A percentile compares a stretch with the other conserved stretches of the same genome.
Evolutionary conservation across 2,113 vertebrate genomes (phyloP).

Genomic region (Procavia capensis): DNA sequence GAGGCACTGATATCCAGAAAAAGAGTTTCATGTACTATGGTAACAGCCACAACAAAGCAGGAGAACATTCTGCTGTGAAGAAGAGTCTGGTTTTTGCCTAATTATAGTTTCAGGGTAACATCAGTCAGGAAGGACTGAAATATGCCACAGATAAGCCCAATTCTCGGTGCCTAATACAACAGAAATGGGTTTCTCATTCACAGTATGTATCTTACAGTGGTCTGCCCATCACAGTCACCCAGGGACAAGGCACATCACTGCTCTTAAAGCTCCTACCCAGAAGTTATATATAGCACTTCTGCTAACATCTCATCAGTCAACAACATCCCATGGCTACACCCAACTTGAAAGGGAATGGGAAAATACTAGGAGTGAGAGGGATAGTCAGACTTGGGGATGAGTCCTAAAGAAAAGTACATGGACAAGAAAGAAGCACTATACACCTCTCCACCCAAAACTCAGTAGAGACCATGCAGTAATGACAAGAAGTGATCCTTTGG

Average conservation of each 20-base stretch:
- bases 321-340: neutral
- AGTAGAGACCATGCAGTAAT: neutral
- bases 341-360: neutral
- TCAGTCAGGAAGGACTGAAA: too few relatives aligned
- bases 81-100: neutral
- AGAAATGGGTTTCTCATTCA: neutral
- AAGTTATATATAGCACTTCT: neutral
- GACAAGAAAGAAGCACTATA: neutral
- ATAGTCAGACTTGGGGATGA: neutral
- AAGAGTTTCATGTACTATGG: neutral
- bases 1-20: neutral
- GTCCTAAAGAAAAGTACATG: neutral
- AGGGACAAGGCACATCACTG: neutral
- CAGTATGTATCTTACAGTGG: fast-evolving
- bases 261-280: neutral
- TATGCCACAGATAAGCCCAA: neutral
- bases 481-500: neutral
- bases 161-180: neutral
- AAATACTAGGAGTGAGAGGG: neutral
- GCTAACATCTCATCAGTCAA: too few relatives aligned
- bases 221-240: neutral
- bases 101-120: neutral
- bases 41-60: neutral
- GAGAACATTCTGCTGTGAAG: neutral
- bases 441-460: fast-evolving